Evolutionary conservation across 2,888 invertebrate species (phyloP), one percentile per base, ranked within the genome.

Genomic region (Xanthia togata): DNA sequence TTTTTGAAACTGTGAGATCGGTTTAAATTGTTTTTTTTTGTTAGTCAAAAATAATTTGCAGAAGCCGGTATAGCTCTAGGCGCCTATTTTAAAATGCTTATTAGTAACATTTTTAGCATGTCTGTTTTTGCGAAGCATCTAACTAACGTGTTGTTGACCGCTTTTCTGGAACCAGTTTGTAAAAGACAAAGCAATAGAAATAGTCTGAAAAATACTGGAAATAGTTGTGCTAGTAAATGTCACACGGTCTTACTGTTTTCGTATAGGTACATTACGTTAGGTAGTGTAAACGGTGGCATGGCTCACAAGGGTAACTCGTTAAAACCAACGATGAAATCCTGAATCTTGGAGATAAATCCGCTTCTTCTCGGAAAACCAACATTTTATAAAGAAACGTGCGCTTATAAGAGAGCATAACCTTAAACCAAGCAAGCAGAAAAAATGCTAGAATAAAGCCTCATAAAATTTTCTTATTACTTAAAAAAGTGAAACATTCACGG

Each of bases 401-500:
- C 53, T 44, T 65, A 4, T 4, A 72, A 47, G 26, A 47, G 8
- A 76, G 20, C 41, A 41, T 31, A 78, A 79, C 70, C 73, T 53
- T 53, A 8, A 62, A 57, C 26, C 57, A 70, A 65, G 50, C 72
- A 69, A 31, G 78, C 38, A 70, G 35, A 70, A 70, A 74, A 70
- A 59, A 68, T 53, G 26, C 65, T 38, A 73, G 57, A 83, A 73
- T 55, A 72, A 83, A 79, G 12, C 38, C 23, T 59, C 38, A 67
- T 70, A 79, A 73, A 50, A 81, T 70, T 67, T 83, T 70, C 84
- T 70, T 83, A 74, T 84, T 82, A 82, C 78, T 78, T 73, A 82
- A 85, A 78, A 64, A 70, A 59, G 47, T n/a, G 38, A 67, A 75
- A 74, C 41, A 44, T 35, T 71, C 35, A 88, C 90, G 83, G 93